phyloP scores from a whole-genome alignment of 2,113 vertebrate genomes.

The Bungarus multicinctus region DNA sequence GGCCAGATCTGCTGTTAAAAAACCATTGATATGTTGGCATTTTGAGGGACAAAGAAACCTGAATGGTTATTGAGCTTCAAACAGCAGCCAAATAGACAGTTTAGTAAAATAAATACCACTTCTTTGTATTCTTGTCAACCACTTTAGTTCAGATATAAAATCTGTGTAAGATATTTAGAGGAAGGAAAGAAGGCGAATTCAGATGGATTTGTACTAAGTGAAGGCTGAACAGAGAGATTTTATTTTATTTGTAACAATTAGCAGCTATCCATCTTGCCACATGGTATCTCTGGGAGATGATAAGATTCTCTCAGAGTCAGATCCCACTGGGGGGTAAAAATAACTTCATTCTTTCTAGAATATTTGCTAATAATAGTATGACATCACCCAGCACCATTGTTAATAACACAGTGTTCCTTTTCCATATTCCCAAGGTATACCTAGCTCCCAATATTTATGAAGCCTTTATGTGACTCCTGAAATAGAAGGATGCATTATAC shows the following conservation, averaged over 20 bases:
- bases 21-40: not conserved
- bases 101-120: not conserved
- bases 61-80: not conserved
- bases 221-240: not conserved
- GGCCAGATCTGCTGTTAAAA: not conserved
- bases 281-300: not conserved
- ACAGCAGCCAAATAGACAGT: not conserved
- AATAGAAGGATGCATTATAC: not conserved
- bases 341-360: not conserved
- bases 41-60: not conserved
- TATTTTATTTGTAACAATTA: not conserved
- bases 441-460: not conserved
- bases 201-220: not conserved
- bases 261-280: not conserved
- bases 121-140: not conserved
- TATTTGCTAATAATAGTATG: not conserved
- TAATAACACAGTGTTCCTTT: not conserved
- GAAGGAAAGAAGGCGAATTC: not conserved
- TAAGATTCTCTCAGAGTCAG: not conserved
- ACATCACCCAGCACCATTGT: not conserved
- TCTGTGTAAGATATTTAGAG: not conserved
- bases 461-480: not conserved
- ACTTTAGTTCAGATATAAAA: not conserved
- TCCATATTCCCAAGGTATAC: not conserved
- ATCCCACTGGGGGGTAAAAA: not conserved